Conservation (phyloP, 1,140 invertebrate genomes). For the Aethina tumida region DNA sequence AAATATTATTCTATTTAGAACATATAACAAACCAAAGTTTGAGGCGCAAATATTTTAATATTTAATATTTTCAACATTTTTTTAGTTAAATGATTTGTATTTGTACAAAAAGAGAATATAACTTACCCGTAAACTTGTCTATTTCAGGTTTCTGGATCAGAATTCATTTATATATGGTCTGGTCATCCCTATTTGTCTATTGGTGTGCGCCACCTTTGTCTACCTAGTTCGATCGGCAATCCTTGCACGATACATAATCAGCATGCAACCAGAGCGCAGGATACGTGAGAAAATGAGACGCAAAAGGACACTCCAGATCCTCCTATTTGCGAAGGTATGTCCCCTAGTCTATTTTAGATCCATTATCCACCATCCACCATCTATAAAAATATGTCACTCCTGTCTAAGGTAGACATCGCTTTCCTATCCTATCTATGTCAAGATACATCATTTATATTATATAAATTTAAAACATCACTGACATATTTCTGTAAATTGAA, state of each 20-base stretch:
- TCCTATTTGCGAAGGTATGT: slow-evolving; percentile 49
- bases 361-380: not conserved
- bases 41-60: too few species aligned
- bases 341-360: not conserved
- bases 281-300: slow-evolving; percentile 49
- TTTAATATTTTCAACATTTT: too few species aligned
- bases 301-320: slow-evolving; percentile 45
- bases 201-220: slow-evolving; percentile 25
- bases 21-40: too few species aligned
- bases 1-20: too few species aligned
- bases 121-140: not conserved
- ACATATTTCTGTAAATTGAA: too few species aligned
- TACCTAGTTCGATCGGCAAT: slow-evolving; percentile 30
- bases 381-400: too few species aligned
- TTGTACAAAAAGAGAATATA: not conserved
- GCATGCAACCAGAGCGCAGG: slow-evolving; percentile 46
- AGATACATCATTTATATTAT: too few species aligned
- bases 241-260: slow-evolving; percentile 29
- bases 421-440: too few species aligned
- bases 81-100: not conserved
- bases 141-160: slow-evolving; percentile 32
- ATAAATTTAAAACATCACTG: too few species aligned
- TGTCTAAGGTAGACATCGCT: too few species aligned
- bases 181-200: slow-evolving; percentile 25
- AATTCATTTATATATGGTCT: slow-evolving; percentile 33